Percentiles rank a stretch among this genome's conserved stretches.
Conservation (phyloP, 2,797 vertebrate species). For the Crenuchus spilurus region DNA sequence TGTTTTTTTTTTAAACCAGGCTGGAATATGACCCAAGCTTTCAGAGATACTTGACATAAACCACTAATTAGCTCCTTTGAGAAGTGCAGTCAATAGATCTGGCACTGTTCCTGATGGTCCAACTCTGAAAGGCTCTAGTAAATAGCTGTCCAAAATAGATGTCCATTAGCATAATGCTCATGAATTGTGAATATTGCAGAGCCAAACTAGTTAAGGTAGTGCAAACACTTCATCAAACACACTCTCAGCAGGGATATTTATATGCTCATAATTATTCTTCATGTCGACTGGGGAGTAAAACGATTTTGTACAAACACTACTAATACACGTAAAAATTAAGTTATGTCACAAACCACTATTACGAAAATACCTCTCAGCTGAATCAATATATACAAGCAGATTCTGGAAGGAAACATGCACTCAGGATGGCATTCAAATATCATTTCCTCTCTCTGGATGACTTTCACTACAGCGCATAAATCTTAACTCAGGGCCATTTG, state of each 20-base stretch:
- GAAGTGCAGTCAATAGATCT: conserved; percentile 17
- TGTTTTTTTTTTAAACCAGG: not conserved
- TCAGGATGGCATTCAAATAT: conserved; percentile 26
- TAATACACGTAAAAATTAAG: conserved; percentile 14
- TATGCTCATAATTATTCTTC: not conserved
- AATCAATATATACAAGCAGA: conserved; percentile 7
- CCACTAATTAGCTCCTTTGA: conserved; percentile 46
- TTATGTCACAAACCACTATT: conserved; percentile 11
- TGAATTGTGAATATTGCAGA: not conserved
- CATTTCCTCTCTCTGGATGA: conserved; percentile 36
- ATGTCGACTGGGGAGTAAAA: conserved; percentile 5
- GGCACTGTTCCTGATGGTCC: conserved; percentile 24
- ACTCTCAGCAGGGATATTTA: not conserved
- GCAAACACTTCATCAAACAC: conserved; percentile 5
- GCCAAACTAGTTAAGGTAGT: not conserved
- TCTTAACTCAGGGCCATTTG: conserved; percentile 21
- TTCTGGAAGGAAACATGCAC: not conserved
- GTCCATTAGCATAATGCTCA: conserved; percentile 28
- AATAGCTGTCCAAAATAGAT: conserved; percentile 33
- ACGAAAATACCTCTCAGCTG: conserved; percentile 27
- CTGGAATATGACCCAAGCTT: conserved; percentile 4
- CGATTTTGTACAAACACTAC: conserved; percentile 2
- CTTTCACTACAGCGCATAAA: conserved; percentile 36
- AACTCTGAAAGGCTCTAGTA: conserved; percentile 14
- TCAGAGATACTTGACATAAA: conserved; percentile 33